Percentiles rank a stretch among this genome's conserved stretches.
Evolutionary conservation across 37 sponge, comb jelly and placozoan species (phyloP).

Genomic region (Chondrosia reniformis): DNA sequence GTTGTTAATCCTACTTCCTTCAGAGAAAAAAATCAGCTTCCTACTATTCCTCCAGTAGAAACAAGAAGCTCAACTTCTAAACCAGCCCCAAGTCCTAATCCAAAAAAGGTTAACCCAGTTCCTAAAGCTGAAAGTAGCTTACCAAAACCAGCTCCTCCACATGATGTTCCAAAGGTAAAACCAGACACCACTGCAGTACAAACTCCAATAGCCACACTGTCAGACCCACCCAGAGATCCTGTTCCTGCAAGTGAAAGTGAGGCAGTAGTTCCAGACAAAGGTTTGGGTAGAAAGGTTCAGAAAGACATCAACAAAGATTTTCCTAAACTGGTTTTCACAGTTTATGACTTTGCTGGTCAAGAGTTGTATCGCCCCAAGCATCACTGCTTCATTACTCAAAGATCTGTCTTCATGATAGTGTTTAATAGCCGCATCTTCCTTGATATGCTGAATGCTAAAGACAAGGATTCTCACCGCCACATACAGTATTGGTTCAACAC

Average conservation of each 20-base stretch:
- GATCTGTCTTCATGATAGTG: constrained; percentile 46
- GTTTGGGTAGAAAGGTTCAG: neutral
- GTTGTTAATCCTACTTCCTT: too few relatives aligned
- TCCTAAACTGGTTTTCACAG: constrained; percentile 12
- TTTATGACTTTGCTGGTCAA: constrained; percentile 69
- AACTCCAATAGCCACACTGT: neutral
- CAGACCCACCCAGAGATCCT: neutral
- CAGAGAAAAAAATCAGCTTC: too few relatives aligned
- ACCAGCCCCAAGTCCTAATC: too few relatives aligned
- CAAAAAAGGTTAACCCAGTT: too few relatives aligned
- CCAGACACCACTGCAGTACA: too few relatives aligned
- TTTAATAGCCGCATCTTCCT: constrained; percentile 25
- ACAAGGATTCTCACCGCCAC: constrained; percentile 2
- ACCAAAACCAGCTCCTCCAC: too few relatives aligned
- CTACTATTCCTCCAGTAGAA: too few relatives aligned
- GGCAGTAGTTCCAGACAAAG: neutral
- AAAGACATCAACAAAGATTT: neutral
- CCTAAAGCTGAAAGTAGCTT: too few relatives aligned
- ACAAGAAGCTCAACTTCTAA: too few relatives aligned
- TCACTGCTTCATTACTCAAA: constrained; percentile 63
- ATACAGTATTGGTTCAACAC: constrained; percentile 58
- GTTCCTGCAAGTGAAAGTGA: too few relatives aligned
- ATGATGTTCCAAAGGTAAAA: neutral
- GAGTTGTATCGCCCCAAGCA: constrained; percentile 66
- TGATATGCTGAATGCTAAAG: neutral